Conservation (phyloP, 2,888 invertebrate genomes). For the Drosophila pullipes region DNA sequence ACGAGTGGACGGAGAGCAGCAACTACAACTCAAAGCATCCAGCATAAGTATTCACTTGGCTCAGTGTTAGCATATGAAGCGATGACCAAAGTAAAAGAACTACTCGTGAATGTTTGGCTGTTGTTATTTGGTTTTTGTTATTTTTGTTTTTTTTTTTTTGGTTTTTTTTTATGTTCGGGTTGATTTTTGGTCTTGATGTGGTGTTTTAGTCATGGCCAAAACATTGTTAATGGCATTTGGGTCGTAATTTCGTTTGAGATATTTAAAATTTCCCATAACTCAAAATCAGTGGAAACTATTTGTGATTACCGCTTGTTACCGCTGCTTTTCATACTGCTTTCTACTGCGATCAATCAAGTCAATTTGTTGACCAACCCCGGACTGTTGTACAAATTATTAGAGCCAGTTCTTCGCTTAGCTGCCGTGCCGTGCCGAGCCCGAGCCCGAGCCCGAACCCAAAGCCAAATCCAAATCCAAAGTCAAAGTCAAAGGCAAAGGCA, state of each 20-base stretch:
- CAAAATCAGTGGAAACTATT: slow-evolving; percentile 82
- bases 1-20: slow-evolving; percentile 32
- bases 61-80: slow-evolving; percentile 58
- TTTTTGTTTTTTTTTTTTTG: slow-evolving; percentile 12
- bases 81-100: slow-evolving; percentile 36
- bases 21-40: slow-evolving; percentile 29
- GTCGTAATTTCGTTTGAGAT: slow-evolving; percentile 72
- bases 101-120: slow-evolving; percentile 38
- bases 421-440: neutral
- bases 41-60: slow-evolving; percentile 42
- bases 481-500: slow-evolving; percentile 5
- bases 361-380: slow-evolving; percentile 64
- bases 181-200: slow-evolving; percentile 27
- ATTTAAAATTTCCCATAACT: slow-evolving; percentile 81
- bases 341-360: slow-evolving; percentile 77
- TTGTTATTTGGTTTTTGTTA: slow-evolving; percentile 22
- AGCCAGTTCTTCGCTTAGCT: slow-evolving; percentile 28
- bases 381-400: slow-evolving; percentile 56
- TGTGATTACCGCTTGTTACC: slow-evolving; percentile 81
- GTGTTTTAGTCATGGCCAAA: slow-evolving; percentile 60
- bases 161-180: slow-evolving; percentile 21
- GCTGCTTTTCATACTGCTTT: slow-evolving; percentile 73
- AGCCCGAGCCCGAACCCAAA: neutral
- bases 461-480: neutral
- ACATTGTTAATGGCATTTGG: slow-evolving; percentile 79